phyloP scores from a whole-genome alignment of 2,888 invertebrate species.

The Galerucella pusilla region DNA sequence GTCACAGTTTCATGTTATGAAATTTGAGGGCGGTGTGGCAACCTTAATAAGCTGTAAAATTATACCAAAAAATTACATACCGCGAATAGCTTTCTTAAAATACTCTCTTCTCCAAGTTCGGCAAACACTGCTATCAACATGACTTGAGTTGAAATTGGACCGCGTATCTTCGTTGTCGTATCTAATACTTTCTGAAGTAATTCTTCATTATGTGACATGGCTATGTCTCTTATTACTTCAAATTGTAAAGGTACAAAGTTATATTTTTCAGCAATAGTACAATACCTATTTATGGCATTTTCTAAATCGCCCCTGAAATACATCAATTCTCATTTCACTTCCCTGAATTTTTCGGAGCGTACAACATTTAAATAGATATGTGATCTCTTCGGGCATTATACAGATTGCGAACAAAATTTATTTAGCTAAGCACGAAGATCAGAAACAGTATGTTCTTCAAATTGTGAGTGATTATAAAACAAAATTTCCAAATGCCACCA shows the following conservation, averaged over 20 bases:
- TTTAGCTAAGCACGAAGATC: too few relatives aligned
- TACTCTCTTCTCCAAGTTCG: constrained; percentile 68
- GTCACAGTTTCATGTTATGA: too few relatives aligned
- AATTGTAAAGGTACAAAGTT: constrained; percentile 74
- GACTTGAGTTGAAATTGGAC: constrained; percentile 63
- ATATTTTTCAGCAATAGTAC: constrained; percentile 66
- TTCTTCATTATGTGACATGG: constrained; percentile 61
- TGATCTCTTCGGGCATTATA: too few relatives aligned
- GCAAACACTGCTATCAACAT: constrained; percentile 69
- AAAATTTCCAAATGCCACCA: too few relatives aligned
- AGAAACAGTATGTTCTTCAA: too few relatives aligned
- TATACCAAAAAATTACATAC: constrained; percentile 51
- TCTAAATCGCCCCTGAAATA: constrained; percentile 65
- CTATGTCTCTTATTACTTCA: constrained; percentile 68
- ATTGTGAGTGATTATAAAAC: too few relatives aligned
- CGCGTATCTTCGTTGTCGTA: constrained; percentile 63
- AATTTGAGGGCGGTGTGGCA: too few relatives aligned
- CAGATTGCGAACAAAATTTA: too few relatives aligned
- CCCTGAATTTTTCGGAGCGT: too few relatives aligned
- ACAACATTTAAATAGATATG: too few relatives aligned
- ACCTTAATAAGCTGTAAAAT: too few relatives aligned
- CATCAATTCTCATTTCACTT: background rate
- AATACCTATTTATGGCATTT: constrained; percentile 70
- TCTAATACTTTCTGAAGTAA: constrained; percentile 61
- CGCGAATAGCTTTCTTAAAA: constrained; percentile 66